A percentile compares a stretch with the other conserved stretches of the same genome.
Conservation (phyloP, 2,113 vertebrate genomes). For the Chaetura pelagica region DNA sequence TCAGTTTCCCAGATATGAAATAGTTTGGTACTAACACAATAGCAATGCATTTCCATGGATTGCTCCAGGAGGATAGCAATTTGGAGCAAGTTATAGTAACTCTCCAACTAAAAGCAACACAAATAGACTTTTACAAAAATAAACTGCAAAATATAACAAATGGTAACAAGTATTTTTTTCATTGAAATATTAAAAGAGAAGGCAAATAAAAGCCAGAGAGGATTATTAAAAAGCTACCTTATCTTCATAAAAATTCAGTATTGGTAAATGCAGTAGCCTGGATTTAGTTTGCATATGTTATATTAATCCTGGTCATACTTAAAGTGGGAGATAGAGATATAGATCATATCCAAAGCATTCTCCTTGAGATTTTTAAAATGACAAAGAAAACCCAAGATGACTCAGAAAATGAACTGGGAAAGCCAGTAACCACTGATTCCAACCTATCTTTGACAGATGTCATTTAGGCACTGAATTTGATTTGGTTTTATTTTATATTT, state of each 20-base stretch:
- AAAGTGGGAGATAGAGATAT: slow-evolving; percentile 20
- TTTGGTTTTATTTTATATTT: not conserved
- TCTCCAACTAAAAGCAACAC: slow-evolving; percentile 45
- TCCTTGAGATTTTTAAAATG: not conserved
- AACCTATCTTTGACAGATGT: not conserved
- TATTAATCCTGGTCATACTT: slow-evolving; percentile 49
- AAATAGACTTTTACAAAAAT: slow-evolving; percentile 60
- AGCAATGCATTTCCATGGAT: slow-evolving; percentile 52
- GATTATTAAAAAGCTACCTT: slow-evolving; percentile 55
- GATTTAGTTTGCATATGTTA: slow-evolving; percentile 57
- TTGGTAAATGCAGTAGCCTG: slow-evolving; percentile 48
- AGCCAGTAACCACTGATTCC: not conserved
- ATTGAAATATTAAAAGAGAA: slow-evolving; percentile 52
- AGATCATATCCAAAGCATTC: not conserved
- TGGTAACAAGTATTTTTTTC: slow-evolving; percentile 1
- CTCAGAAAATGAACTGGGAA: not conserved
- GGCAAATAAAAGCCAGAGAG: slow-evolving; percentile 50
- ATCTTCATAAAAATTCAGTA: slow-evolving; percentile 59
- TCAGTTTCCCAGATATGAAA: slow-evolving; percentile 53
- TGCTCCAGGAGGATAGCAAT: slow-evolving; percentile 53
- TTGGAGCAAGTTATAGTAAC: slow-evolving; percentile 51
- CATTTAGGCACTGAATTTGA: not conserved
- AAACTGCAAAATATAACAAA: slow-evolving; percentile 65
- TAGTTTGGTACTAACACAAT: slow-evolving; percentile 53
- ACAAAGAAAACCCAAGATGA: slow-evolving; percentile 2